Conservation (phyloP, 2,888 invertebrate species). For the Cataglyphis rosenhaueri region DNA sequence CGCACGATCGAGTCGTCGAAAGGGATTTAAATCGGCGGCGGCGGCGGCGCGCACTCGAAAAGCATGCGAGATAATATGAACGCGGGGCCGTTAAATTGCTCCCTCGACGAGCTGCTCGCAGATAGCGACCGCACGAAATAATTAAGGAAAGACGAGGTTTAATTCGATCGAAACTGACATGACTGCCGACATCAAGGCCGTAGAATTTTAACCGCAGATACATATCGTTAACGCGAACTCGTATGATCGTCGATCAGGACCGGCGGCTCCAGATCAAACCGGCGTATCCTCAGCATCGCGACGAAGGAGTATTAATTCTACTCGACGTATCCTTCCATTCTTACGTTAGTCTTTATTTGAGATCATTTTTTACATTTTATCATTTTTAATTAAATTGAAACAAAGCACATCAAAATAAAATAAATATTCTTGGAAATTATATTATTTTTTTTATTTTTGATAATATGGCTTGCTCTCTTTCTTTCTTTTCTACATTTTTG, state of each 20-base stretch:
- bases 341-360: neutral
- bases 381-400: neutral
- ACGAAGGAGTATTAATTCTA: neutral
- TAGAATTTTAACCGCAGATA: slow-evolving; percentile 63
- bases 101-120: slow-evolving; percentile 62
- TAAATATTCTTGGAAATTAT: neutral
- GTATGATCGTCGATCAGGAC: slow-evolving; percentile 31
- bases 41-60: slow-evolving; percentile 30
- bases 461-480: neutral
- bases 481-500: neutral
- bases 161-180: slow-evolving; percentile 69
- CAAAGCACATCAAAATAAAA: neutral
- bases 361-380: neutral
- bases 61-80: slow-evolving; percentile 48
- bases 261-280: slow-evolving; percentile 66
- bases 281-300: slow-evolving; percentile 60
- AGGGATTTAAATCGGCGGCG: slow-evolving; percentile 64
- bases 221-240: slow-evolving; percentile 64
- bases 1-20: slow-evolving; percentile 55
- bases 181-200: slow-evolving; percentile 67
- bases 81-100: slow-evolving; percentile 64
- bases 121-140: slow-evolving; percentile 76
- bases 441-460: neutral
- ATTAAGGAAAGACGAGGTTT: slow-evolving; percentile 75
- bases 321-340: neutral